Conservation (phyloP, 2,797 vertebrate genomes). For the Malurus splendens region DNA sequence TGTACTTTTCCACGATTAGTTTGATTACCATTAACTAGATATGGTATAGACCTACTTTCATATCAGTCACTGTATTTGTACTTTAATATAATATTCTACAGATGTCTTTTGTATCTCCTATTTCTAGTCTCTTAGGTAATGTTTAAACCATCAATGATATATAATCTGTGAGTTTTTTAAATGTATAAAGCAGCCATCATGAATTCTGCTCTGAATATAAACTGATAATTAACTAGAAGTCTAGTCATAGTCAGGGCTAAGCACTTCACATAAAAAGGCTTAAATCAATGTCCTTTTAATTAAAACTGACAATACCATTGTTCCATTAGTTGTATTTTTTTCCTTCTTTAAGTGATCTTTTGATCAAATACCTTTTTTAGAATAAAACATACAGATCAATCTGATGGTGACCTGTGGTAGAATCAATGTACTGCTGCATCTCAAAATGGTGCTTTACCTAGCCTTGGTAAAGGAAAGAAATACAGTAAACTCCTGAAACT, state of each 20-base stretch:
- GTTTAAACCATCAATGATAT: neutral
- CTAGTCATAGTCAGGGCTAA: neutral
- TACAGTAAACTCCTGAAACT: neutral
- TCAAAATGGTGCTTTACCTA: neutral
- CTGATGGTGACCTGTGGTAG: neutral
- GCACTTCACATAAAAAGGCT: neutral
- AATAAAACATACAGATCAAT: neutral
- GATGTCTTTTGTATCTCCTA: neutral
- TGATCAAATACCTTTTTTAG: neutral
- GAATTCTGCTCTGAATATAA: neutral
- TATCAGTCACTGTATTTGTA: neutral
- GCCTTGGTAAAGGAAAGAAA: neutral
- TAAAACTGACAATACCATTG: neutral
- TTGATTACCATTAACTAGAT: neutral
- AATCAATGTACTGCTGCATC: neutral
- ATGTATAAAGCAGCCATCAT: neutral
- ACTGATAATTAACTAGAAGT: neutral
- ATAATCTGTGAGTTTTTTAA: neutral
- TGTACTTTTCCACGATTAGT: neutral
- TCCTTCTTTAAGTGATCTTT: neutral
- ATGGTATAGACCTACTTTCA: neutral
- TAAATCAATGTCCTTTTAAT: neutral
- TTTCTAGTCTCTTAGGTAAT: neutral
- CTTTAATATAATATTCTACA: neutral
- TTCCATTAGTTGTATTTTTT: neutral